Percentiles rank a stretch among this genome's conserved stretches.
Evolutionary conservation across 2,888 invertebrate species (phyloP).

Genomic region (Isotomurus palustris): DNA sequence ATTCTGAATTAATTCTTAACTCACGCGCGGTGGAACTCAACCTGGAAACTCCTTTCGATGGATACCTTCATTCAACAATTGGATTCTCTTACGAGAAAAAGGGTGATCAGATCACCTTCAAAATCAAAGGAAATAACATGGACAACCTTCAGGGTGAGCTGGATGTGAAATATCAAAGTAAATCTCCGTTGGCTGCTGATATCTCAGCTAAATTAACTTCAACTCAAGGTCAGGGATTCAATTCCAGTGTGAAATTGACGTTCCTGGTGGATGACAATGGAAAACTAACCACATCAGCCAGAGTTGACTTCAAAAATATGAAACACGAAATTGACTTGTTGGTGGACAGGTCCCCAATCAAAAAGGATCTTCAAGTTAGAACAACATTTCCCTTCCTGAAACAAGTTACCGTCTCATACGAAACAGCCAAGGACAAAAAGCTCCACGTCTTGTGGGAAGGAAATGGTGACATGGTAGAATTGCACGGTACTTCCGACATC

Average conservation of each 20-base stretch:
- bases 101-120: slow-evolving; percentile 14
- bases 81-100: too few species aligned
- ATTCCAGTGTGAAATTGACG: slow-evolving; percentile 20
- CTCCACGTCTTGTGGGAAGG: slow-evolving; percentile 20
- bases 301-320: slow-evolving; percentile 29
- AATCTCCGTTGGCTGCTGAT: slow-evolving; percentile 19
- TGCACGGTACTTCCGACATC: slow-evolving; percentile 33
- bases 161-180: slow-evolving; percentile 22
- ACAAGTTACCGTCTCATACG: slow-evolving; percentile 15
- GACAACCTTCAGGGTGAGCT: slow-evolving; percentile 19
- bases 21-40: slow-evolving; percentile 13
- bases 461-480: slow-evolving; percentile 32
- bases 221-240: slow-evolving; percentile 13
- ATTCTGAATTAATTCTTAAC: too few species aligned
- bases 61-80: too few species aligned
- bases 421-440: slow-evolving; percentile 8
- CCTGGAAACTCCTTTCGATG: slow-evolving; percentile 35
- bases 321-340: slow-evolving; percentile 33
- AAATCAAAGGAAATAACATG: slow-evolving; percentile 17
- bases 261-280: slow-evolving; percentile 22
- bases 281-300: slow-evolving; percentile 23
- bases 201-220: slow-evolving; percentile 21
- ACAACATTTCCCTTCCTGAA: slow-evolving; percentile 32
- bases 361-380: slow-evolving; percentile 23
- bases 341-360: slow-evolving; percentile 16